Evolutionary conservation across 1,140 invertebrate genomes (phyloP).

Genomic region (Drosophila trapezifrons): DNA sequence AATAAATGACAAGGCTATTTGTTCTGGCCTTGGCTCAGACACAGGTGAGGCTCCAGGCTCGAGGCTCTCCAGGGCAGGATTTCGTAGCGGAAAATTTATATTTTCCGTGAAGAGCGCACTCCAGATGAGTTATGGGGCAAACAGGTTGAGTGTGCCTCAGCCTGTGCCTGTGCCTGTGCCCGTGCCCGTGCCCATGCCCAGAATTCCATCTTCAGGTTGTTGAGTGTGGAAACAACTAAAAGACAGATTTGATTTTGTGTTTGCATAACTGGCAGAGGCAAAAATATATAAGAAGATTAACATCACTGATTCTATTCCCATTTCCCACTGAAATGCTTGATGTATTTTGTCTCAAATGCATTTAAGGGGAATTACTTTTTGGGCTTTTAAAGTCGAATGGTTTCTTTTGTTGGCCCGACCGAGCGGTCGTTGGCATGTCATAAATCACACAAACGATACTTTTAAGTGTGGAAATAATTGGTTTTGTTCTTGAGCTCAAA

Average conservation of each 20-base stretch:
- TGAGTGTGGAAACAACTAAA: constrained; percentile 20
- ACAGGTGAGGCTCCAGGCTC: constrained; percentile 36
- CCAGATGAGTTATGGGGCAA: constrained; percentile 44
- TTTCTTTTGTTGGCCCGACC: neutral
- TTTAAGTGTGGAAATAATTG: constrained; percentile 29
- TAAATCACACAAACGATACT: constrained; percentile 21
- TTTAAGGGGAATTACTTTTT: constrained; percentile 17
- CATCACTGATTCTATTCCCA: constrained; percentile 2
- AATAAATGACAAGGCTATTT: constrained; percentile 70
- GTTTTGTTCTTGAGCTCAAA: constrained; percentile 20
- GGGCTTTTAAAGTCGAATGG: constrained; percentile 14
- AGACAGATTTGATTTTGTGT: constrained; percentile 33
- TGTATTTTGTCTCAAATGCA: neutral
- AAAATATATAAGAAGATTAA: constrained; percentile 35
- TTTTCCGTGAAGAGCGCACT: constrained; percentile 40
- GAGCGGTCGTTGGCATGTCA: constrained; percentile 10
- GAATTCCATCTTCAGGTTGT: constrained; percentile 10
- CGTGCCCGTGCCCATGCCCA: neutral
- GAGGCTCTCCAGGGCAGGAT: constrained; percentile 33
- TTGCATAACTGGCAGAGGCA: constrained; percentile 24
- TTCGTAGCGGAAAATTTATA: constrained; percentile 48
- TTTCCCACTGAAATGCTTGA: neutral
- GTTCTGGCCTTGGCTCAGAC: constrained; percentile 43
- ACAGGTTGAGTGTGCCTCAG: constrained; percentile 31
- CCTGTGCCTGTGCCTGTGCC: constrained; percentile 2